Percentiles rank a stretch among this genome's conserved stretches.
Conservation (phyloP, 2,888 invertebrate species). For the Phengaris alcon region DNA sequence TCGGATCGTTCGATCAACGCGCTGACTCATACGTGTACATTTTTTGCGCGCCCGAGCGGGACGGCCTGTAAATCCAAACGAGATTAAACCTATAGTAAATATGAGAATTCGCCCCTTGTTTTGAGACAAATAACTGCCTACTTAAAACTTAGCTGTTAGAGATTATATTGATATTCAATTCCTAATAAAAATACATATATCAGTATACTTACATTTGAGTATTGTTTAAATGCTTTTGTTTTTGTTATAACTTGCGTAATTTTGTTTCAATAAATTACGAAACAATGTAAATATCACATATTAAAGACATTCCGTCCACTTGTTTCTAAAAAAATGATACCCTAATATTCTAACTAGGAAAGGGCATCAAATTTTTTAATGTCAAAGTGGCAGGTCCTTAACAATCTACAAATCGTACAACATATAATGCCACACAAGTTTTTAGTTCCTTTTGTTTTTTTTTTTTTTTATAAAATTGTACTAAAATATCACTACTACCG, state of each 20-base stretch:
- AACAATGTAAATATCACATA: constrained; percentile 13
- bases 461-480: constrained; percentile 15
- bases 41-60: too few relatives aligned
- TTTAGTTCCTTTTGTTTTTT: background rate
- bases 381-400: too few relatives aligned
- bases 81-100: too few relatives aligned
- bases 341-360: background rate
- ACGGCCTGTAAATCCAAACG: too few relatives aligned
- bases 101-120: background rate
- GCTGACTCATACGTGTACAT: too few relatives aligned
- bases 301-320: background rate
- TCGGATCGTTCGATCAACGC: too few relatives aligned
- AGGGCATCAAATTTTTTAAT: background rate
- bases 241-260: background rate
- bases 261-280: constrained; percentile 5
- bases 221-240: background rate
- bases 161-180: background rate
- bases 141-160: background rate
- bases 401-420: too few relatives aligned
- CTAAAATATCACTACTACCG: constrained; percentile 59
- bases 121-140: background rate
- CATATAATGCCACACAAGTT: too few relatives aligned
- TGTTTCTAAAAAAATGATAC: background rate
- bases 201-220: background rate
- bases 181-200: background rate